Base-by-base conservation (phyloP, 2,888 invertebrate species). In the Drosophila flavopinicola region DNA sequence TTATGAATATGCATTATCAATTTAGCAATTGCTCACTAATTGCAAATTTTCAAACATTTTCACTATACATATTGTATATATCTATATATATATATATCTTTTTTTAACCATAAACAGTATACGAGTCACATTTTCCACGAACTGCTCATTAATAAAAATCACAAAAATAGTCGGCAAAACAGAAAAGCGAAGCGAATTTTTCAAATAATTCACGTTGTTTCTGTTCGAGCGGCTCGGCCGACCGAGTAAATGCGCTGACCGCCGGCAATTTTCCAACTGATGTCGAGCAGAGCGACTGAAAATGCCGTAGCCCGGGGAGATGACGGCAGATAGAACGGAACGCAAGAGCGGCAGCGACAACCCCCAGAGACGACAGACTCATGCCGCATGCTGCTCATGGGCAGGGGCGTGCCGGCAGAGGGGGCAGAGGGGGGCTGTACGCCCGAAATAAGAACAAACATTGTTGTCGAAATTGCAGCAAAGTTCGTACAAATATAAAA, bases 221-320 rank as follows among this genome's bases (percentile, higher is more conserved):
- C 5, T 52, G 27, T 13, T 58, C 42, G 64, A 60, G 60, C 70
- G 38, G 10, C 39, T 60, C 51, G 49, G 39, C 9, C 56, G 73
- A 72, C 9, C 56, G 73, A 72, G 44, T 60, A 66, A 82, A 75
- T 87, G 86, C 65, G 78, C 83, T 85, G 89, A 88, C 87, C 85
- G 89, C 84, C 77, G 85, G 89, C 79, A 75, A 83, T 78, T 82
- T 80, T 87, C 74, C 63, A 88, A 89, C 89, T 89, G 88, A 88
- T 73, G 82, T 70, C 67, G 58, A 65, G 61, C 39, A 61, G 41
- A 47, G 60, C 70, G 61, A 66, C 82, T 47, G 47, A 76, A 58
- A 56, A 64, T 57, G 57, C 54, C 39, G 45, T 48, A 24, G 48
- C 39, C 39, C 33, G 57, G 48, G 60, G 59, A 66, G 77, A 74